A percentile compares a stretch with the other conserved stretches of the same genome.
Conservation (phyloP, 2,797 vertebrate species). For the Myoxocephalus aenaeus region DNA sequence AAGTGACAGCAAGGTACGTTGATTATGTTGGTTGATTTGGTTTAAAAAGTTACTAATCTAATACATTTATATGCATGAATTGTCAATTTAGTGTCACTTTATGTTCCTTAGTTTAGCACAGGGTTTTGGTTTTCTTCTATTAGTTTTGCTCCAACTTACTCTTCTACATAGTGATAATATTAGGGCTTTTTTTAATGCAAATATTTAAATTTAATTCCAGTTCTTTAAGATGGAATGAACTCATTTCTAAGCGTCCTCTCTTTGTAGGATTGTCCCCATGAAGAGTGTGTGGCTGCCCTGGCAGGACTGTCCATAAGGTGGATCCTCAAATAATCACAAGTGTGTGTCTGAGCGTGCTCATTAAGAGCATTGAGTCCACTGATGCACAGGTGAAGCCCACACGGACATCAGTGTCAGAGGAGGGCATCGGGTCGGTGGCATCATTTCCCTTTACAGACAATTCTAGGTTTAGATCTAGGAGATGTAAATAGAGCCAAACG, state of each 20-base stretch:
- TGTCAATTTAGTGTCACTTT: background rate
- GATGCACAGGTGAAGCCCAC: too few relatives aligned
- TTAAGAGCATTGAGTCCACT: too few relatives aligned
- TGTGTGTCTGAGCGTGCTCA: too few relatives aligned
- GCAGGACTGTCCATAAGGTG: conserved; percentile 6
- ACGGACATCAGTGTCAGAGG: too few relatives aligned
- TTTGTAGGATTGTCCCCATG: background rate
- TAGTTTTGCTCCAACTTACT: background rate
- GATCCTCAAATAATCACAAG: too few relatives aligned
- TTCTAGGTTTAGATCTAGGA: background rate
- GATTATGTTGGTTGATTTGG: background rate
- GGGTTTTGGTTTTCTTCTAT: too few relatives aligned
- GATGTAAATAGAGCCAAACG: background rate
- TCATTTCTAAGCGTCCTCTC: too few relatives aligned
- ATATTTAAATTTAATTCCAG: background rate
- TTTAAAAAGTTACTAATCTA: background rate
- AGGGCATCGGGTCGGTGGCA: background rate
- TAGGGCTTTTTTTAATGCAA: too few relatives aligned
- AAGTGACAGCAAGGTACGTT: background rate
- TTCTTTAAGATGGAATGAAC: background rate
- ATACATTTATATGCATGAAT: too few relatives aligned
- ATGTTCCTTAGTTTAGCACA: background rate
- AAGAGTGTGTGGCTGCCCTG: background rate
- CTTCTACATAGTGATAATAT: background rate
- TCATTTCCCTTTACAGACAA: background rate